These are phyloP conservation scores for Bos javanicus DNA, from an alignment of 2,113 vertebrate genomes.

Conservation along the genomic window DNA sequence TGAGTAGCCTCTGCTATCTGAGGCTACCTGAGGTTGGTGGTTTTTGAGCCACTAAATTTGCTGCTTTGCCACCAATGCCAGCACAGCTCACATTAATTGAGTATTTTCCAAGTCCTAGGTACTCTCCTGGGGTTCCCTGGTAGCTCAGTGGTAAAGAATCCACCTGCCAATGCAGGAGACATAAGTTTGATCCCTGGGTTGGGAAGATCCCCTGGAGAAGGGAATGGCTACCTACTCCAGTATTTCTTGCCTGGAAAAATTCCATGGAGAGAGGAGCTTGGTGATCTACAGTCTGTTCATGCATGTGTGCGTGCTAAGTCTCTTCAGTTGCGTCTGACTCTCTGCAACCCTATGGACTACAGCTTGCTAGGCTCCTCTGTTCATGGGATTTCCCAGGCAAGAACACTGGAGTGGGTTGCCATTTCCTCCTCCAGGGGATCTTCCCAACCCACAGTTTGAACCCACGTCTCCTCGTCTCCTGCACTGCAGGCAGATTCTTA, in stretches of 20 bases:
- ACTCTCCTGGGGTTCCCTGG: not conserved
- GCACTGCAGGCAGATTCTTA: not conserved
- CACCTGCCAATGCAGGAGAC: not conserved
- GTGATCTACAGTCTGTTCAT: not conserved
- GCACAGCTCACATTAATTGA: not conserved
- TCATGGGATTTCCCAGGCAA: not conserved
- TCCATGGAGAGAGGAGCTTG: not conserved
- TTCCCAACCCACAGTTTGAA: not conserved
- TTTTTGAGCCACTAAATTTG: not conserved
- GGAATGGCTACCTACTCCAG: not conserved
- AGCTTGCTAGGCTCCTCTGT: not conserved
- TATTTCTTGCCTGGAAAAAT: not conserved
- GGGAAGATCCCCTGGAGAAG: not conserved
- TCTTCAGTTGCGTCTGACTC: not conserved
- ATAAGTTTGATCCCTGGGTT: not conserved
- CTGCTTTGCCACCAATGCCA: not conserved
- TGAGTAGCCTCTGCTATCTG: not conserved
- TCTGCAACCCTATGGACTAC: not conserved
- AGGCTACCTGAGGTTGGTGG: not conserved
- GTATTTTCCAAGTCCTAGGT: not conserved
- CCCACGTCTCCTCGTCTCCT: not conserved
- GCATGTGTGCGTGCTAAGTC: rapidly evolving
- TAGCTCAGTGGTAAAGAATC: not conserved
- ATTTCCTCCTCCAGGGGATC: not conserved
- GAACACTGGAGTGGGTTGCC: not conserved